Evolutionary conservation across 2,113 vertebrate genomes (phyloP), one percentile per base, ranked within the genome.

Genomic region (Gymnorhina tibicen): DNA sequence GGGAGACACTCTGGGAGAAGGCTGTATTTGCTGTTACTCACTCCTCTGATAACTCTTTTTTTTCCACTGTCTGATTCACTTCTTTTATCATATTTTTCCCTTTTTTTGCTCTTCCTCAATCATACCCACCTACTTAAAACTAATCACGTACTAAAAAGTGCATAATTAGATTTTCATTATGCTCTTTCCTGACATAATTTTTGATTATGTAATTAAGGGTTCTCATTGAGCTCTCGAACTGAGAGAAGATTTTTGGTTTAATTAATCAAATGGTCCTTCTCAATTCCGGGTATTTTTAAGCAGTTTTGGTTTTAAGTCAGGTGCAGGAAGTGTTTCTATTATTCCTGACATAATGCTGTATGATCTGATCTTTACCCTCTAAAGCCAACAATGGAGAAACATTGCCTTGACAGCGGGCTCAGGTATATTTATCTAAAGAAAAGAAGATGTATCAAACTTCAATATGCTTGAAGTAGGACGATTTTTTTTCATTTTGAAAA

Each of bases 161-260:
- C 52, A 49, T 92, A 92, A 97, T 95, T 87, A 92, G 83, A 88
- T 93, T 93, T 94, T 93, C 87, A 64, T 87, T 90, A 87, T 84
- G 83, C 70, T 91, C 85, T 96, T 97, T 93, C 95, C 92, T 95
- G 93, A 84, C 37, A 93, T 89, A 89, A 74, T 94, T 96, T 95
- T 93, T 93, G 79, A 96, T 96, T 84, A 84, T 81, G 55, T 96
- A 91, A 93, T 96, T 94, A 93, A 92, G 58, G 80, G 93, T 88
- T 94, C 87, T 96, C 53, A 74, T 20, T 81, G 64, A 89, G 73
- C 83, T 94, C 93, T 97, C 50, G 41, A 96, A 87, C 23, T 10
- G 26, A 84, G 30, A 67, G 75, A 86, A 79, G 20, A 90, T 66
- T 91, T 96, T 92, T 87, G 16, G 70, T 91, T 91, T 93, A 91